A percentile compares a stretch with the other conserved stretches of the same genome.
These are phyloP conservation scores for Nymphalis polychloros DNA, from an alignment of 2,888 invertebrate genomes.

Conservation along the genomic window DNA sequence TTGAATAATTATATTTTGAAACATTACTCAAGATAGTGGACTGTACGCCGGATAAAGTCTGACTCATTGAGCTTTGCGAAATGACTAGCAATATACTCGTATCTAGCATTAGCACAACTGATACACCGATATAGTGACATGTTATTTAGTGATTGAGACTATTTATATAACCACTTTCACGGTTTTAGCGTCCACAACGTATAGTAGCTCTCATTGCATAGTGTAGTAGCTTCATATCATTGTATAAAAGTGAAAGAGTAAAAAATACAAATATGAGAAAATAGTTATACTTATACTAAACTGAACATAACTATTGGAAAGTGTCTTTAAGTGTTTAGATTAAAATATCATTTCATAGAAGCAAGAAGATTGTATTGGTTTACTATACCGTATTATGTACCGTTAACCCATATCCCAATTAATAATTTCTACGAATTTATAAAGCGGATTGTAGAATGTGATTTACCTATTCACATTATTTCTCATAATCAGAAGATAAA, in stretches of 20 bases:
- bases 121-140: constrained; percentile 21
- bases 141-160: constrained; percentile 41
- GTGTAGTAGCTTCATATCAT: background rate
- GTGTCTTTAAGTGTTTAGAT: too few relatives aligned
- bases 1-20: background rate
- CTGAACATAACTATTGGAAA: too few relatives aligned
- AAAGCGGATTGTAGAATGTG: too few relatives aligned
- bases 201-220: constrained; percentile 24
- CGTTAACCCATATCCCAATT: too few relatives aligned
- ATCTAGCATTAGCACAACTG: constrained; percentile 34
- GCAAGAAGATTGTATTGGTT: too few relatives aligned
- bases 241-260: too few relatives aligned
- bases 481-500: background rate
- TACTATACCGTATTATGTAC: too few relatives aligned
- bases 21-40: background rate
- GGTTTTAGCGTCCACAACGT: constrained; percentile 15
- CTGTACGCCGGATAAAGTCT: constrained; percentile 13
- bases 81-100: background rate
- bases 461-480: too few relatives aligned
- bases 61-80: constrained; percentile 21
- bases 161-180: constrained; percentile 65
- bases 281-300: too few relatives aligned
- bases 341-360: too few relatives aligned
- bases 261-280: too few relatives aligned
- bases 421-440: too few relatives aligned